Evolutionary conservation across 2,797 vertebrate genomes (phyloP).

Genomic region (Brachymystax lenok): DNA sequence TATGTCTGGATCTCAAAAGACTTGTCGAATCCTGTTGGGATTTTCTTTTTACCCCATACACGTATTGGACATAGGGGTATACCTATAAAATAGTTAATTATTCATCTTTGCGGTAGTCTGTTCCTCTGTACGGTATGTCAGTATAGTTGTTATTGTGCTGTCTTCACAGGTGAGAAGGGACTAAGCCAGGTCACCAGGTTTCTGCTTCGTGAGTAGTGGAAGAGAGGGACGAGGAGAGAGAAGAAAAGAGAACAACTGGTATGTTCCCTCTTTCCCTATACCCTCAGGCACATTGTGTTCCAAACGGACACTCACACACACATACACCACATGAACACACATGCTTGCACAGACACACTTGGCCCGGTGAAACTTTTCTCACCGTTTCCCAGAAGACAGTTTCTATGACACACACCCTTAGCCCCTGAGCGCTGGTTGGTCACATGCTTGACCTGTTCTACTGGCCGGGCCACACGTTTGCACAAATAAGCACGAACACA

Average conservation of each 20-base stretch:
- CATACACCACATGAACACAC: conserved; percentile 56
- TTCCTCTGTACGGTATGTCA: too few relatives aligned
- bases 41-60: too few relatives aligned
- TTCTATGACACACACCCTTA: conserved; percentile 38
- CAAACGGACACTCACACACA: conserved; percentile 54
- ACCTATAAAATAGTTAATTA: too few relatives aligned
- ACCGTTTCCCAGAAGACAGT: conserved; percentile 46
- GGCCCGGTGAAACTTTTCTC: conserved; percentile 59
- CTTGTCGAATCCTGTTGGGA: too few relatives aligned
- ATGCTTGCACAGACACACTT: conserved; percentile 50
- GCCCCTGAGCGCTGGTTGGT: conserved; percentile 65
- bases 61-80: too few relatives aligned
- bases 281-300: conserved; percentile 54
- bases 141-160: neutral
- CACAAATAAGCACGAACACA: conserved; percentile 38
- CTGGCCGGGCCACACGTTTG: conserved; percentile 66
- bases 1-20: neutral
- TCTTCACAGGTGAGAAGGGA: conserved; percentile 26
- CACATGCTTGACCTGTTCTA: conserved; percentile 76
- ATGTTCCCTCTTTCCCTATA: conserved; percentile 50
- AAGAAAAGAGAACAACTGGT: conserved; percentile 20
- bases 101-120: too few relatives aligned
- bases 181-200: neutral
- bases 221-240: neutral
- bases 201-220: neutral